These are phyloP conservation scores for Siderastrea siderea DNA, from an alignment of 92 coral and sea anemone species.

Conservation along the genomic window DNA sequence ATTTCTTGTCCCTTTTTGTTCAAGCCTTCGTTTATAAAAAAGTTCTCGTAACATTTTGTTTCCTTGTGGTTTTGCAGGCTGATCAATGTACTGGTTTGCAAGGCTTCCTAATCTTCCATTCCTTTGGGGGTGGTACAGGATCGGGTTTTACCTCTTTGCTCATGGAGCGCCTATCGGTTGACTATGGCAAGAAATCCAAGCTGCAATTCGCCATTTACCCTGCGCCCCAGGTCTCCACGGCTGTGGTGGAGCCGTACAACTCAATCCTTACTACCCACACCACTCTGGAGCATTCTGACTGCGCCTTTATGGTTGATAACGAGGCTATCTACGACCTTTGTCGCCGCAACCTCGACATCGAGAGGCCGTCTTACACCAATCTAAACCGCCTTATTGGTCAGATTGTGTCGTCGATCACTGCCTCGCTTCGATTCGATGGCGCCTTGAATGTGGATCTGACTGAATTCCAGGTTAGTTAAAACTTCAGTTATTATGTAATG, in stretches of 20 bases:
- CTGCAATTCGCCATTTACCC: slow-evolving; percentile 77
- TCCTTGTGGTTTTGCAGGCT: slow-evolving; percentile 45
- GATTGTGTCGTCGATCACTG: slow-evolving; percentile 80
- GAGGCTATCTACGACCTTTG: slow-evolving; percentile 85
- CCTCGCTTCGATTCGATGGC: slow-evolving; percentile 93
- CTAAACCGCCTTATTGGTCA: slow-evolving; percentile 84
- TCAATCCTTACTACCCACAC: slow-evolving; percentile 73
- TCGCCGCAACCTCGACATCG: slow-evolving; percentile 83
- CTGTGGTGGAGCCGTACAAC: slow-evolving; percentile 82
- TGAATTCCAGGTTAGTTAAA: slow-evolving; percentile 75
- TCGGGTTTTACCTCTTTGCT: slow-evolving; percentile 77
- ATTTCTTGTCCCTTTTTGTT: too few relatives aligned
- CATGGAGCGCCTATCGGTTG: slow-evolving; percentile 80
- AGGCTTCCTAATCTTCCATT: slow-evolving; percentile 78
- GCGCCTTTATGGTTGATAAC: slow-evolving; percentile 79
- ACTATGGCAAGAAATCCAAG: slow-evolving; percentile 81
- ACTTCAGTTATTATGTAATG: too few relatives aligned
- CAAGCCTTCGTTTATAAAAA: too few relatives aligned
- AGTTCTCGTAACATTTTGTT: not conserved
- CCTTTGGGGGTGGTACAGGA: slow-evolving; percentile 83
- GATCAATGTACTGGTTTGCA: slow-evolving; percentile 79
- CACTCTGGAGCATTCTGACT: slow-evolving; percentile 74
- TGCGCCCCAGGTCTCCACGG: slow-evolving; percentile 77
- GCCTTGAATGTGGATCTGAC: slow-evolving; percentile 93
- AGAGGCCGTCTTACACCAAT: slow-evolving; percentile 78